Conservation (phyloP, 1,140 invertebrate genomes). For the Battus philenor region DNA sequence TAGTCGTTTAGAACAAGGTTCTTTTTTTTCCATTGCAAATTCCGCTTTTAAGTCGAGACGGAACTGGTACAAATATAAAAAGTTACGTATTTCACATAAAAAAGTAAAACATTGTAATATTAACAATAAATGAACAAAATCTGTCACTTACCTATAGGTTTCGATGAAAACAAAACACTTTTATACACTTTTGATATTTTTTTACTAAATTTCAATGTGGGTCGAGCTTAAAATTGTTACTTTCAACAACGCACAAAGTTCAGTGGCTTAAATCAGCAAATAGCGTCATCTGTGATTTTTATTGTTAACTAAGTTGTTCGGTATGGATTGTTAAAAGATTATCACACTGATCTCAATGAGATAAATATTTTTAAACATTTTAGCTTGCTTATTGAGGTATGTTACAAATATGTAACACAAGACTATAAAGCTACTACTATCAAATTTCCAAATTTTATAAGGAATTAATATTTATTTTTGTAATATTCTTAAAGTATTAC, state of each 20-base stretch:
- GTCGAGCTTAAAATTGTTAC: not conserved
- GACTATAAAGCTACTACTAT: not conserved
- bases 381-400: not conserved
- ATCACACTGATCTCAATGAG: not conserved
- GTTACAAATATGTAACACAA: not conserved
- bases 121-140: not conserved
- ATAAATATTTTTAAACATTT: not conserved
- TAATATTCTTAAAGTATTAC: no score
- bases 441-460: not conserved
- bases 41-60: not conserved
- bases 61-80: not conserved
- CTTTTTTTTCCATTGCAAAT: not conserved
- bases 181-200: not conserved
- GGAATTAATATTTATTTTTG: no score
- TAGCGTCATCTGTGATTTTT: not conserved
- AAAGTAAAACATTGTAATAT: not conserved
- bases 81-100: not conserved
- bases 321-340: not conserved
- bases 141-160: not conserved
- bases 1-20: not conserved
- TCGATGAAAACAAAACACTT: not conserved
- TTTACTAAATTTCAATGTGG: not conserved
- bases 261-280: not conserved
- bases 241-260: not conserved
- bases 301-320: no score